Conservation (phyloP, 64 coral and sea anemone genomes). For the Actinia equina region DNA sequence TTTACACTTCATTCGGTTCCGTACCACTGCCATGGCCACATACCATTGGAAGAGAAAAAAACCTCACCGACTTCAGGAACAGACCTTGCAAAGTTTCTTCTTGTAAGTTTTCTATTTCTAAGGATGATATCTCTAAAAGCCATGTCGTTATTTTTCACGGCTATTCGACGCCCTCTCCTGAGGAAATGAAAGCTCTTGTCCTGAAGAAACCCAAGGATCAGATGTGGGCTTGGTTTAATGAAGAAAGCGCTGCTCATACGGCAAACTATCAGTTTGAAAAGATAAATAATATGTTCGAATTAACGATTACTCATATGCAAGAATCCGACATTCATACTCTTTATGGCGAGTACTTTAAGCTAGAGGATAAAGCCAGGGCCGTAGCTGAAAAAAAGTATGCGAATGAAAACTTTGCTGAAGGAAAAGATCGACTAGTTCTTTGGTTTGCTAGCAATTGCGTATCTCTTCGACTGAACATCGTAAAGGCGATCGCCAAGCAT, state of each 20-base stretch:
- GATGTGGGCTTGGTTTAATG: conserved; percentile 47
- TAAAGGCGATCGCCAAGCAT: background rate
- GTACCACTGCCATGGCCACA: background rate
- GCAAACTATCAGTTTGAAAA: background rate
- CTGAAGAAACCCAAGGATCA: conserved; percentile 7
- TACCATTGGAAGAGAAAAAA: background rate
- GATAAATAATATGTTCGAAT: conserved; percentile 43
- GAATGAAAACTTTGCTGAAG: conserved; percentile 1
- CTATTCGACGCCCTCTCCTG: background rate
- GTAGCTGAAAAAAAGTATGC: background rate
- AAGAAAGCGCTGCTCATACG: conserved; percentile 26
- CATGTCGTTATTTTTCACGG: conserved; percentile 38
- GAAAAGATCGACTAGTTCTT: conserved; percentile 25
- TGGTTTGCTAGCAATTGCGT: conserved; percentile 29
- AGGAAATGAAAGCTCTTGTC: background rate
- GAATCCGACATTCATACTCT: conserved; percentile 50
- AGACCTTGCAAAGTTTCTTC: background rate
- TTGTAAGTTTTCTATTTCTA: background rate
- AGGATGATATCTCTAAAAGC: conserved; percentile 23
- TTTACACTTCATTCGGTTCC: conserved; percentile 31
- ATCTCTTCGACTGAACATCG: conserved; percentile 3
- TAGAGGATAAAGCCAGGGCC: background rate
- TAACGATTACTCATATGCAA: conserved; percentile 50
- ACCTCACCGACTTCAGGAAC: background rate
- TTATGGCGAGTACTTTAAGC: conserved; percentile 27